These are phyloP conservation scores for Brachyhypopomus gauderio DNA, from an alignment of 2,113 vertebrate genomes.

Conservation along the genomic window DNA sequence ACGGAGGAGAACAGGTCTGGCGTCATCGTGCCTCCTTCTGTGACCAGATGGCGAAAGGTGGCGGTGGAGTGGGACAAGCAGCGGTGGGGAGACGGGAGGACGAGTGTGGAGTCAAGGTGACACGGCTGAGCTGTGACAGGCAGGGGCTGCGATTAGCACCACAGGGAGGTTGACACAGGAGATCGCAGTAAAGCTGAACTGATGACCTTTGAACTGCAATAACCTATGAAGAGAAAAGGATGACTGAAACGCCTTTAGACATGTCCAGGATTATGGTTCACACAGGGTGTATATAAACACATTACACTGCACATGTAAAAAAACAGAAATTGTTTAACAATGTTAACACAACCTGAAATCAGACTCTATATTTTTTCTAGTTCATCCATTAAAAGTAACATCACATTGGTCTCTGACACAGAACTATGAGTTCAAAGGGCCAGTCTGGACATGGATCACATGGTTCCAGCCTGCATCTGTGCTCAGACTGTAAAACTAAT, in stretches of 20 bases:
- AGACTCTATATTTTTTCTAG: not conserved
- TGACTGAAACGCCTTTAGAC: slow-evolving; percentile 18
- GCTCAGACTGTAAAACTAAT: slow-evolving; percentile 47
- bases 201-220: slow-evolving; percentile 31
- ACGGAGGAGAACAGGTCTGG: slow-evolving; percentile 40
- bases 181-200: slow-evolving; percentile 36
- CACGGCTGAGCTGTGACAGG: slow-evolving; percentile 21
- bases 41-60: slow-evolving; percentile 48
- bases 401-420: not conserved
- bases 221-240: slow-evolving; percentile 52
- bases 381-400: slow-evolving; percentile 12
- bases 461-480: slow-evolving; percentile 42
- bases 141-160: slow-evolving; percentile 21
- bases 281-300: not conserved
- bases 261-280: not conserved
- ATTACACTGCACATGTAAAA: too few relatives aligned
- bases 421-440: slow-evolving; percentile 50
- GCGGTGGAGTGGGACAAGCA: not conserved
- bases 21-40: slow-evolving; percentile 57
- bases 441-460: slow-evolving; percentile 50
- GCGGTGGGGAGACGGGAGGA: slow-evolving; percentile 1
- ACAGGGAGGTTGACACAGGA: slow-evolving; percentile 30
- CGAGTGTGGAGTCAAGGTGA: slow-evolving; percentile 40
- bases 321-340: too few relatives aligned
- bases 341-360: not conserved